phyloP scores from a whole-genome alignment of 2,113 vertebrate genomes.

The Ictidomys tridecemlineatus region DNA sequence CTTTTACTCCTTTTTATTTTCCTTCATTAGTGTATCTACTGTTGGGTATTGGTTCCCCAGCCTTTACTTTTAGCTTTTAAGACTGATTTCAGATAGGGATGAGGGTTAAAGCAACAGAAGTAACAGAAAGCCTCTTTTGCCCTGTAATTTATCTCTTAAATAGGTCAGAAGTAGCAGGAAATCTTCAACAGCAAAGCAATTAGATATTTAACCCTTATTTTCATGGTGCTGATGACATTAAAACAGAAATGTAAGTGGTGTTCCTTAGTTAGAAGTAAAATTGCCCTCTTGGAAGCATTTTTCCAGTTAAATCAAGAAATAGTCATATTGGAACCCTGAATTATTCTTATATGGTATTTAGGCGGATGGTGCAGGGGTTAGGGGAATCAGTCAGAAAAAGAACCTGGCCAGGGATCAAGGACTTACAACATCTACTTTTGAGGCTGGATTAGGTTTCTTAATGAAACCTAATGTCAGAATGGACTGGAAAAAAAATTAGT shows the following conservation, averaged over 20 bases:
- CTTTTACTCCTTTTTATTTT: constrained; percentile 69
- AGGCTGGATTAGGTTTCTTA: neutral
- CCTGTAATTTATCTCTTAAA: constrained; percentile 84
- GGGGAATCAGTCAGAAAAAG: neutral
- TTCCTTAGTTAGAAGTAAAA: constrained; percentile 51
- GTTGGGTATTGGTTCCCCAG: neutral
- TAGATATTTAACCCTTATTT: constrained; percentile 84
- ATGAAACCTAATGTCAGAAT: constrained; percentile 13
- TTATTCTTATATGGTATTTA: neutral
- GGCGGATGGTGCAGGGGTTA: neutral
- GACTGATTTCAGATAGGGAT: constrained; percentile 71
- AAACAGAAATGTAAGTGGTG: constrained; percentile 27
- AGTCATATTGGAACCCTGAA: neutral
- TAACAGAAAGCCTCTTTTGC: constrained; percentile 79
- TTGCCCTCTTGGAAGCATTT: constrained; percentile 16
- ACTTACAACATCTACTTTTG: neutral
- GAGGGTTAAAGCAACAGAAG: constrained; percentile 69
- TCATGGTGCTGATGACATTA: neutral
- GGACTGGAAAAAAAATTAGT: neutral
- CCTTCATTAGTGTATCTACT: neutral
- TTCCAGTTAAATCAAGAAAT: constrained; percentile 6
- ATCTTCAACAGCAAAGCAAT: constrained; percentile 84
- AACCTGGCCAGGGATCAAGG: neutral
- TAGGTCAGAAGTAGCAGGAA: constrained; percentile 86
- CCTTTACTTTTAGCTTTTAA: constrained; percentile 64